Evolutionary conservation across 2,888 invertebrate species (phyloP).

Genomic region (Caenorhabditis sp.): DNA sequence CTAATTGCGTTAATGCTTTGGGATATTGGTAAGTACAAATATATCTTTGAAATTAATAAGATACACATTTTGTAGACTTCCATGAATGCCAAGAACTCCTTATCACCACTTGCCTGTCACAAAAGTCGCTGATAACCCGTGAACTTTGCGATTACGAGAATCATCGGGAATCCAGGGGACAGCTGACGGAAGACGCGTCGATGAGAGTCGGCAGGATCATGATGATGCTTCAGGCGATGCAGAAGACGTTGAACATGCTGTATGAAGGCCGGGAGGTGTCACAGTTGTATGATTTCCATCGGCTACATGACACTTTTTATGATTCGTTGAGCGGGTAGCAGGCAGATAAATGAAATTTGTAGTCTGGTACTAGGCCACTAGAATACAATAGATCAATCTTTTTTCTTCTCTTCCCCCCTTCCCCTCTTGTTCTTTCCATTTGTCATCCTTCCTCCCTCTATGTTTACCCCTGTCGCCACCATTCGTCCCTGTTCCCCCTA

Average conservation of each 20-base stretch:
- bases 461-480: neutral
- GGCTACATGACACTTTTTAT: constrained; percentile 11
- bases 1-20: constrained; percentile 13
- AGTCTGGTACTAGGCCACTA: no score
- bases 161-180: neutral
- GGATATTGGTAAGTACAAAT: constrained; percentile 11
- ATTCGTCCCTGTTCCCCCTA: neutral
- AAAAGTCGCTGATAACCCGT: neutral
- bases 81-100: constrained; percentile 1
- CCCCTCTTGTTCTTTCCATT: no score
- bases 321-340: constrained; percentile 2
- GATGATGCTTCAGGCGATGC: constrained; percentile 12
- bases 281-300: neutral
- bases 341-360: neutral
- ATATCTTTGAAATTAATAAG: no score
- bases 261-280: constrained; percentile 12
- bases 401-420: no score
- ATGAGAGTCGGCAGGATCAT: constrained; percentile 12
- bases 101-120: neutral
- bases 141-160: constrained; percentile 14
- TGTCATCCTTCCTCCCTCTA: neutral
- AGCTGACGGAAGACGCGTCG: neutral
- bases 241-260: constrained; percentile 18
- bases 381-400: no score
- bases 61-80: neutral